Conservation (phyloP, 2,888 invertebrate genomes). For the Buathra laborator region DNA sequence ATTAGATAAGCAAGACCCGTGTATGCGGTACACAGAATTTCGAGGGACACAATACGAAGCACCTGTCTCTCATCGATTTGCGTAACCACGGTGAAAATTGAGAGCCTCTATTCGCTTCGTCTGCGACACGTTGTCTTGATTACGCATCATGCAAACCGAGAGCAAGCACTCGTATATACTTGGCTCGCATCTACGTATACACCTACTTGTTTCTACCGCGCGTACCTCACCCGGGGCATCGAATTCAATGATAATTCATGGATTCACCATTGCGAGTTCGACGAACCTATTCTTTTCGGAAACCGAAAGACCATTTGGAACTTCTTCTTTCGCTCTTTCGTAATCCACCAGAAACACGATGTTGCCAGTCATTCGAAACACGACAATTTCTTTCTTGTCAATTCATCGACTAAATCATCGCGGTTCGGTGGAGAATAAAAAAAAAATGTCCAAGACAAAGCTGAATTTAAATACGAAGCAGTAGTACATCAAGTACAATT, state of each 20-base stretch:
- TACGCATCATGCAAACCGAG: slow-evolving; percentile 59
- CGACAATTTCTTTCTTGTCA: neutral
- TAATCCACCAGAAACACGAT: neutral
- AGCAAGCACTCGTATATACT: neutral
- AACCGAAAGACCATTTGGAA: slow-evolving; percentile 38
- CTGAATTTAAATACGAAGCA: no score
- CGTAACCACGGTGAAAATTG: slow-evolving; percentile 52
- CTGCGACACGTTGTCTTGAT: slow-evolving; percentile 61
- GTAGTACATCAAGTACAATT: no score
- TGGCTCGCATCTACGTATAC: slow-evolving; percentile 15
- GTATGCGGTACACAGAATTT: slow-evolving; percentile 48
- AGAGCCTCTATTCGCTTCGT: slow-evolving; percentile 55
- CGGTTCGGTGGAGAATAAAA: no score
- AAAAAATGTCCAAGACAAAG: no score
- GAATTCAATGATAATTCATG: slow-evolving; percentile 41
- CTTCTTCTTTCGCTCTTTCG: slow-evolving; percentile 8
- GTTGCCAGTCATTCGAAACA: neutral
- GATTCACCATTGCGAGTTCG: slow-evolving; percentile 47
- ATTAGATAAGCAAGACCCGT: slow-evolving; percentile 46
- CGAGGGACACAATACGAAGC: slow-evolving; percentile 37
- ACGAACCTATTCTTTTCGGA: slow-evolving; percentile 44
- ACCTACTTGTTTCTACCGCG: neutral
- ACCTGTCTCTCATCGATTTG: slow-evolving; percentile 65
- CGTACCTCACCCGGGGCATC: slow-evolving; percentile 2
- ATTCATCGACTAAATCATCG: neutral